These are phyloP conservation scores for Aphelenchoides bicaudatus DNA, from an alignment of 2,888 invertebrate genomes.

Conservation along the genomic window DNA sequence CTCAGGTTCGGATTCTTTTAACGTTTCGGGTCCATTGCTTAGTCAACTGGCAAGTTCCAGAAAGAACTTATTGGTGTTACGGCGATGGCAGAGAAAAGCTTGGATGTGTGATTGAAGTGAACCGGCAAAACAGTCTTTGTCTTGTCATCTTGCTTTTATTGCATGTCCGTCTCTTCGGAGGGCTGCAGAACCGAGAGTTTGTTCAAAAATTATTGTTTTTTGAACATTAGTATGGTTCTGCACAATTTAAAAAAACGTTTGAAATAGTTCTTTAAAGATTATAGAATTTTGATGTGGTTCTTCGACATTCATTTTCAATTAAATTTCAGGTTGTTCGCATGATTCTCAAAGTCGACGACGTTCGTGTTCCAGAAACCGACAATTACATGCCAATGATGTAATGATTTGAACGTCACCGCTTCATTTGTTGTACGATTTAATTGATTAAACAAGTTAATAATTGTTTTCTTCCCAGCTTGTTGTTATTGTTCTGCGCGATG, in stretches of 20 bases:
- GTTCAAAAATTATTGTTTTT: too few species aligned
- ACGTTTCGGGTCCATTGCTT: background rate
- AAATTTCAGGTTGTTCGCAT: slow-evolving; percentile 77
- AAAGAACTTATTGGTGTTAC: background rate
- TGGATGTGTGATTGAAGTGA: slow-evolving; percentile 9
- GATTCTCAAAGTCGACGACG: slow-evolving; percentile 98
- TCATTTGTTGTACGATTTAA: too few species aligned
- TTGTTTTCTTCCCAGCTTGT: too few species aligned
- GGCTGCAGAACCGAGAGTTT: too few species aligned
- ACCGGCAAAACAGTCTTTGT: background rate
- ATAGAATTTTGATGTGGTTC: background rate
- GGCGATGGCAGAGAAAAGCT: background rate
- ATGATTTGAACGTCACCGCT: too few species aligned
- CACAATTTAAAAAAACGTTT: background rate
- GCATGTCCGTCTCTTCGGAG: too few species aligned
- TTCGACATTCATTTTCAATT: slow-evolving; percentile 4
- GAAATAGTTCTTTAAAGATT: too few species aligned
- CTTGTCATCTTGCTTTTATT: background rate
- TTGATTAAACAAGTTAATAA: too few species aligned
- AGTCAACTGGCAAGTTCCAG: background rate
- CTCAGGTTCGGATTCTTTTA: slow-evolving; percentile 68
- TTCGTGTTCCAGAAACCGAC: slow-evolving; percentile 72
- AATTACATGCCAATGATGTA: too few species aligned
- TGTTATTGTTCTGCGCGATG: too few species aligned
- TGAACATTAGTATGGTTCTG: background rate